Percentiles rank a stretch among this genome's conserved stretches.
These are phyloP conservation scores for Dicrostonyx torquatus DNA, from an alignment of 2,797 vertebrate genomes.

Conservation along the genomic window DNA sequence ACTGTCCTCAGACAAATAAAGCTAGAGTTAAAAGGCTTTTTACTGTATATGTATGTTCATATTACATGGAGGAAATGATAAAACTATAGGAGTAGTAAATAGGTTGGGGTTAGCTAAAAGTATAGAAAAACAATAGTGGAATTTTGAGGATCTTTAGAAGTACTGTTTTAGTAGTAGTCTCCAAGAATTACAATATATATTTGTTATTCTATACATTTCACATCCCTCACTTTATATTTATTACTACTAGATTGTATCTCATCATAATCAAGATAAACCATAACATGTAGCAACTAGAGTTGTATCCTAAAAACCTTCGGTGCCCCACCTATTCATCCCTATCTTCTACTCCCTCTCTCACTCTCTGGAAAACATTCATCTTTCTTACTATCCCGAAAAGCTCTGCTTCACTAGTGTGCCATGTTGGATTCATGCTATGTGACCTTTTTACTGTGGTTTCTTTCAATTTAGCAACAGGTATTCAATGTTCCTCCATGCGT, in stretches of 20 bases:
- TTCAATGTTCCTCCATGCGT: not conserved
- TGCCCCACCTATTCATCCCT: not conserved
- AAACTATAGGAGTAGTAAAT: not conserved
- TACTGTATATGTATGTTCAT: not conserved
- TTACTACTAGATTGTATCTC: not conserved
- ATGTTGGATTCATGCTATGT: not conserved
- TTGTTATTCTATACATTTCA: not conserved
- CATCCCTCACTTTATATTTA: not conserved
- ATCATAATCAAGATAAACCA: not conserved
- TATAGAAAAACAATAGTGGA: slow-evolving; percentile 2
- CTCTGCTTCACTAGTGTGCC: not conserved
- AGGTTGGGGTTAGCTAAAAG: not conserved
- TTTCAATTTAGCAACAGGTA: not conserved
- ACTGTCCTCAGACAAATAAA: not conserved
- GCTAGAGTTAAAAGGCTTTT: slow-evolving; percentile 16
- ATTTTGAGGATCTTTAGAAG: not conserved
- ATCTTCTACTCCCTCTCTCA: not conserved
- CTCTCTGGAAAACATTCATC: not conserved
- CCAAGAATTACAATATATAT: not conserved
- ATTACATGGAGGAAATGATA: not conserved
- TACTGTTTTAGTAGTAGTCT: not conserved
- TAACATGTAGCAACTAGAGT: not conserved
- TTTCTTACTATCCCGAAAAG: not conserved
- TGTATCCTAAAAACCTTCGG: not conserved
- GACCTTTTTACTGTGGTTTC: not conserved